Evolutionary conservation across 2,797 vertebrate genomes (phyloP).

Genomic region (Salmo trutta): DNA sequence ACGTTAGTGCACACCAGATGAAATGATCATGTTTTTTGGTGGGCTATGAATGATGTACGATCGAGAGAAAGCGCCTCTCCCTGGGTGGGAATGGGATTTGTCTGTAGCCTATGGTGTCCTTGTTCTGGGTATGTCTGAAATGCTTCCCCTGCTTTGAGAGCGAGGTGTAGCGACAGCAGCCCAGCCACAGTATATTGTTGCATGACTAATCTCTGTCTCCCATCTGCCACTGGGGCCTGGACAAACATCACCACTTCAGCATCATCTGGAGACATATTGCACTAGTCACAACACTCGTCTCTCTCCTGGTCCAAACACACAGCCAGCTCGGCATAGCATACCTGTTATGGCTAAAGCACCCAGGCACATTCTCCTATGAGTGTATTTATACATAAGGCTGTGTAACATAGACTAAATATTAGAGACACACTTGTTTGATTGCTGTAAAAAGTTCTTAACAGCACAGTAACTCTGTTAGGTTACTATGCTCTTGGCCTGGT

Average conservation of each 20-base stretch:
- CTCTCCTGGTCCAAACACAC: conserved; percentile 12
- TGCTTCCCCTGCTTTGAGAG: conserved; percentile 31
- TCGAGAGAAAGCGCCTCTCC: not conserved
- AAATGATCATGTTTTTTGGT: too few species aligned
- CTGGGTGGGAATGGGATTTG: not conserved
- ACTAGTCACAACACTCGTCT: conserved; percentile 42
- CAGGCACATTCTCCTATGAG: not conserved
- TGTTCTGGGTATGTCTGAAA: conserved; percentile 20
- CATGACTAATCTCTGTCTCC: conserved; percentile 39
- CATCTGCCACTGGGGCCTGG: conserved; percentile 33
- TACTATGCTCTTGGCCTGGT: not conserved
- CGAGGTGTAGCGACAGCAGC: conserved; percentile 17
- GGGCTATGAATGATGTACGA: not conserved
- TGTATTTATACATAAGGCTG: not conserved
- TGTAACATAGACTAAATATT: conserved; percentile 15
- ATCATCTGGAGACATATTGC: conserved; percentile 42
- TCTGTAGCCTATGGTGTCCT: not conserved
- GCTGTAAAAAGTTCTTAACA: not conserved
- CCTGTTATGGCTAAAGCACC: conserved; percentile 21
- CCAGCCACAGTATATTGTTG: conserved; percentile 29
- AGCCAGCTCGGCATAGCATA: conserved; percentile 18
- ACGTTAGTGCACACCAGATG: too few species aligned
- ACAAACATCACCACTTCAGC: conserved; percentile 26
- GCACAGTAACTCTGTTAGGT: not conserved
- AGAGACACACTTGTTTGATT: not conserved